phyloP scores from a whole-genome alignment of 2,113 vertebrate genomes.

The Sylvilagus bachmani region DNA sequence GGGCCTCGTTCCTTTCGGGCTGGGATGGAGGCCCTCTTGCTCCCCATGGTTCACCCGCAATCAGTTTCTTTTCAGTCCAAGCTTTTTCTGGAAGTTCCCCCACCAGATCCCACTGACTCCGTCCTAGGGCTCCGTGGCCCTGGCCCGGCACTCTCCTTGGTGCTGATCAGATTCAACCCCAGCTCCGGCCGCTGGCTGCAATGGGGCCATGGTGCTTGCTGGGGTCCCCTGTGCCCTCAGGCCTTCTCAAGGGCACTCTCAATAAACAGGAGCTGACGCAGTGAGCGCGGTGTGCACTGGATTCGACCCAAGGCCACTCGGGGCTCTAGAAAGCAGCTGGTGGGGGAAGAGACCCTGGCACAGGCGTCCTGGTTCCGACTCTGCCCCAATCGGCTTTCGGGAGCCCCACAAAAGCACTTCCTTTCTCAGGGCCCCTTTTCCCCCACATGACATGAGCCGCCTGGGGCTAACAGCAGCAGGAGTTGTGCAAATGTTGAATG shows the following conservation, averaged over 20 bases:
- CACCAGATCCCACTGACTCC: background rate
- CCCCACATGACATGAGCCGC: background rate
- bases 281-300: background rate
- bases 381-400: background rate
- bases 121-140: accelerated
- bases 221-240: background rate
- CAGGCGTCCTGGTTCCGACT: background rate
- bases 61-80: background rate
- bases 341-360: background rate
- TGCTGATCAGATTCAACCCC: conserved; percentile 52
- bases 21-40: background rate
- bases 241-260: background rate
- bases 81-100: background rate
- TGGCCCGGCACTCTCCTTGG: conserved; percentile 57
- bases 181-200: background rate
- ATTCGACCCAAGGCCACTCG: accelerated
- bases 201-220: conserved; percentile 54
- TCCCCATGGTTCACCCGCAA: background rate
- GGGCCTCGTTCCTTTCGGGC: background rate
- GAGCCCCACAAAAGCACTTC: background rate
- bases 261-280: conserved; percentile 41
- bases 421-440: background rate
- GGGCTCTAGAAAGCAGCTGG: background rate
- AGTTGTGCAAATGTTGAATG: background rate
- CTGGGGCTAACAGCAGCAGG: background rate